Percentiles rank a stretch among this genome's conserved stretches.
Conservation (phyloP, 2,113 vertebrate species). For the Syrmaticus mikado region DNA sequence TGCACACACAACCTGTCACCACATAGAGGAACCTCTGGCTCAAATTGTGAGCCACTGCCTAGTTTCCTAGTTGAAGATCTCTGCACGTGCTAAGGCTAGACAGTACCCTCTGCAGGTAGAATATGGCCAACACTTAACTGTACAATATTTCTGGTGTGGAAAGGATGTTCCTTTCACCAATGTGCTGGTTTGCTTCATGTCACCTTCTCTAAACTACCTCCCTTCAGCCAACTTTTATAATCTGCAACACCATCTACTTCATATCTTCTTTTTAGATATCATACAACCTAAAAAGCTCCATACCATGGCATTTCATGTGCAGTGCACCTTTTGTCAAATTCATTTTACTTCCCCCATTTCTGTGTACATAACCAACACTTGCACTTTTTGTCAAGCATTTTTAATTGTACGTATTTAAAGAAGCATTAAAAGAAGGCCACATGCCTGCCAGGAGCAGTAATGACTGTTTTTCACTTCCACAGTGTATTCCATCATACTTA, state of each 20-base stretch:
- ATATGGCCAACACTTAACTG: background rate
- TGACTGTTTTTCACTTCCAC: background rate
- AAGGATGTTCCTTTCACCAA: background rate
- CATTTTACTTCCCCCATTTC: background rate
- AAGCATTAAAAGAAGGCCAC: background rate
- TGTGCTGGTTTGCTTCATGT: background rate
- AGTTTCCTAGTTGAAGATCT: background rate
- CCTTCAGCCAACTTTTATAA: background rate
- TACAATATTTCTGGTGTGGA: background rate
- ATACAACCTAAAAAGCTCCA: background rate
- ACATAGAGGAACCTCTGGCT: background rate
- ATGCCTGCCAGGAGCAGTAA: background rate
- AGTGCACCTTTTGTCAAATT: background rate
- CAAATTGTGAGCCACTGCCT: background rate
- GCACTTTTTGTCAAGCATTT: background rate
- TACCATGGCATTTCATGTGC: background rate
- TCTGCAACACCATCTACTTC: background rate
- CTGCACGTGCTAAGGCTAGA: background rate
- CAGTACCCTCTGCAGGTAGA: background rate
- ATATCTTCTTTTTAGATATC: background rate
- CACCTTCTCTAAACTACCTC: background rate
- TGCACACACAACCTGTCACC: background rate
- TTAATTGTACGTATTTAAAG: conserved; percentile 29
- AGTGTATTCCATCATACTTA: background rate
- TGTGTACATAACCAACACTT: background rate